phyloP scores from a whole-genome alignment of 2,113 vertebrate genomes.

The Scomber colias region DNA sequence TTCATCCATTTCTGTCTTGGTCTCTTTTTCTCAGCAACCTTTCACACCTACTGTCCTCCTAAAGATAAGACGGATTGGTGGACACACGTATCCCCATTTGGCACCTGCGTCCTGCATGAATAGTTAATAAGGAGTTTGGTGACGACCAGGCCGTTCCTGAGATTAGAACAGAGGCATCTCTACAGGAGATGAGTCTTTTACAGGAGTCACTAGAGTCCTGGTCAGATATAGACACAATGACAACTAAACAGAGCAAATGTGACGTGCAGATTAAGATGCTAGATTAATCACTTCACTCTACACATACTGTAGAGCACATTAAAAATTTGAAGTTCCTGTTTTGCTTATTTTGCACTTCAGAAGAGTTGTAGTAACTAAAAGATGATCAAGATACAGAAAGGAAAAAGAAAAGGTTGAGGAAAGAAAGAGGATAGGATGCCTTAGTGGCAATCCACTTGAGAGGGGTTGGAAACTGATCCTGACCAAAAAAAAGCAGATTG shows the following conservation, averaged over 20 bases:
- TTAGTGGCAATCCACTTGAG: conserved; percentile 74
- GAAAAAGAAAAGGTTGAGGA: conserved; percentile 24
- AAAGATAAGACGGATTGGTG: conserved; percentile 32
- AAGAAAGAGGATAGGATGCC: conserved; percentile 76
- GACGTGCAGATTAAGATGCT: background rate
- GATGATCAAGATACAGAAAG: conserved; percentile 4
- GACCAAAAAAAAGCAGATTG: conserved; percentile 75
- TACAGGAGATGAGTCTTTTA: conserved; percentile 23
- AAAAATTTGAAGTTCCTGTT: too few relatives aligned
- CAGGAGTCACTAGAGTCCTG: conserved; percentile 39
- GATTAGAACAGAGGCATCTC: conserved; percentile 57
- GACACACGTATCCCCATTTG: conserved; percentile 69
- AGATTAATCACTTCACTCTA: background rate
- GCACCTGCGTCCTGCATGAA: conserved; percentile 78
- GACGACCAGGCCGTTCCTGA: conserved; percentile 73
- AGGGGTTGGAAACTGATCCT: conserved; percentile 78
- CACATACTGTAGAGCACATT: background rate
- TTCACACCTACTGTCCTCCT: conserved; percentile 43
- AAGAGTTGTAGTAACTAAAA: background rate
- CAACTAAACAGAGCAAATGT: conserved; percentile 1
- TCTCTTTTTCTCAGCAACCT: background rate
- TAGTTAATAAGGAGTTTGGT: conserved; percentile 86
- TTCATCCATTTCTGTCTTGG: background rate
- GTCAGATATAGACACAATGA: conserved; percentile 12
- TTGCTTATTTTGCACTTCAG: background rate